Percentiles rank a stretch among this genome's conserved stretches.
These are phyloP conservation scores for Squalus acanthias DNA, from an alignment of 2,797 vertebrate genomes.

Conservation along the genomic window DNA sequence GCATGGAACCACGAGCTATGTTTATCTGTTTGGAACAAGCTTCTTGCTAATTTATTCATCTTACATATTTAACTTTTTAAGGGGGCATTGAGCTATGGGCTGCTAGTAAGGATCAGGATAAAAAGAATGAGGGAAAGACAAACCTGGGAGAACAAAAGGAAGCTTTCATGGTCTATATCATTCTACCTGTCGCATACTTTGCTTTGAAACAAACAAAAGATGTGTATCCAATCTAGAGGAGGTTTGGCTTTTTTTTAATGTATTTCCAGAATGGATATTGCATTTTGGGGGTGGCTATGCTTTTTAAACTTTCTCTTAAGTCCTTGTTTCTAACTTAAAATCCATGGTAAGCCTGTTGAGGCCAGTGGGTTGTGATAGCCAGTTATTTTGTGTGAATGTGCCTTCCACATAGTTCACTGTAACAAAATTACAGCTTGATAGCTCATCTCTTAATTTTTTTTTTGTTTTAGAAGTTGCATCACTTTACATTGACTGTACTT, in stretches of 20 bases:
- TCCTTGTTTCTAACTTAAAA: neutral
- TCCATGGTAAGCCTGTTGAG: neutral
- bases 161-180: neutral
- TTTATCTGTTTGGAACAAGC: neutral
- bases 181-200: neutral
- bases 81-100: neutral
- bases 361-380: neutral
- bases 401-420: neutral
- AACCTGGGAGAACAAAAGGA: conserved; percentile 6
- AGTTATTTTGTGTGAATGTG: neutral
- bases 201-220: neutral
- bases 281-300: neutral
- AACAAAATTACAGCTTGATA: neutral
- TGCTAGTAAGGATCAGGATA: neutral
- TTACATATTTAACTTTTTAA: conserved; percentile 17
- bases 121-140: neutral
- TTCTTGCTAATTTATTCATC: neutral
- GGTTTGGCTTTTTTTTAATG: conserved; percentile 1
- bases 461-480: neutral
- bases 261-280: neutral
- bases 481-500: conserved; percentile 21
- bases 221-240: neutral
- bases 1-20: neutral
- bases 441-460: neutral
- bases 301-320: neutral